Evolutionary conservation across 92 coral and sea anemone genomes (phyloP), one percentile per base, ranked within the genome.

Genomic region (Parazoanthus swiftii): DNA sequence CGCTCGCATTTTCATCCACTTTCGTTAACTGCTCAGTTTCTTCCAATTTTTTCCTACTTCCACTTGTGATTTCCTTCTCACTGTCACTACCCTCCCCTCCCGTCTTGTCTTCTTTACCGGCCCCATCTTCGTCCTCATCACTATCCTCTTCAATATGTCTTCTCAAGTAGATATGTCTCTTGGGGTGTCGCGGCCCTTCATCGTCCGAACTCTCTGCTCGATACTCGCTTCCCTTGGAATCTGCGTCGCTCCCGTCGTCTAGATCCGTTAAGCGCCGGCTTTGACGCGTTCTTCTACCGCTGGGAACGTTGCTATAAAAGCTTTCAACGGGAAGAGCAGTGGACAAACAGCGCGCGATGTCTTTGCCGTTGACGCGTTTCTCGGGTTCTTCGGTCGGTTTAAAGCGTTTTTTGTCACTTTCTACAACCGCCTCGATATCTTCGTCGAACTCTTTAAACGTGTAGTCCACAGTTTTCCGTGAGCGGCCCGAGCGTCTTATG

Each of bases 391-490:
- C 89, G 25, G 86, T 42, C 29, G 87, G 46, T 76, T 88, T 90
- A 44, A 88, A 88, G 77, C 96, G 89, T 75, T 92, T 91, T 48
- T 90, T 91, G 87, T 95, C 99, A 43, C 77, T 85, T 54, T 95
- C 95, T 6, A 97, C 99, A 51, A 98, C 99, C 15, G 94, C 96
- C 43, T 92, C 78, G 44, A 97, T 97, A 74, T 97, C 99, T 29
- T 97, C 98, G 78, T 97, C 99, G 68, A 97, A 97, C 48, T 97
- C 99, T 80, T 90, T 91, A 77, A 97, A 97, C 5, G 99, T 97
- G 86, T 97, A 97, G 90, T 97, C 99, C 71, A 97, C 98, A 23
- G 96, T 97, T 89, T 97, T 97, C 37, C 99, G 91, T 15, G 96
- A 91, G 56, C 99, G 93, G 20, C 97, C 95, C 21, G 99, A 97